These are phyloP conservation scores for Calliphora vomitoria DNA, from an alignment of 2,888 invertebrate species.

Conservation along the genomic window DNA sequence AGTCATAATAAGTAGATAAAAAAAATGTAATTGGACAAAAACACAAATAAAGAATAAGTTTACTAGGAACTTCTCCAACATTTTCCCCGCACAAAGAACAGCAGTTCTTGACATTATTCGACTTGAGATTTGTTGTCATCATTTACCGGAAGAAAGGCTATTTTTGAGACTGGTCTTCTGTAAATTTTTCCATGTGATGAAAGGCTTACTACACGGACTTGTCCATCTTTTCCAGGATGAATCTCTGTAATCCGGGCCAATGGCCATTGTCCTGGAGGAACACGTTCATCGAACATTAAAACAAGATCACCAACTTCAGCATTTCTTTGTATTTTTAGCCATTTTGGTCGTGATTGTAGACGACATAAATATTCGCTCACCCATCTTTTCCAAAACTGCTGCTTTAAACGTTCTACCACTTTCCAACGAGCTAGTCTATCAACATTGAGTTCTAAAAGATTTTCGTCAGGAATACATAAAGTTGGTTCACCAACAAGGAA, in stretches of 20 bases:
- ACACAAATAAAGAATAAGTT: too few relatives aligned
- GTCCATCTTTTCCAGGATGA: neutral
- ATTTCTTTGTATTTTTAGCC: slow-evolving; percentile 24
- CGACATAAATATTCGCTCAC: slow-evolving; percentile 53
- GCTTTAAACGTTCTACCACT: slow-evolving; percentile 57
- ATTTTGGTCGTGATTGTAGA: slow-evolving; percentile 46
- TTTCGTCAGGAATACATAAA: slow-evolving; percentile 14
- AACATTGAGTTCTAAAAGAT: slow-evolving; percentile 13
- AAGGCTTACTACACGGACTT: neutral
- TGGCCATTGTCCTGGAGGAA: neutral
- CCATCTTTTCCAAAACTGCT: slow-evolving; percentile 69
- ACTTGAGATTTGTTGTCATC: neutral
- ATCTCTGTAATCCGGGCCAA: neutral
- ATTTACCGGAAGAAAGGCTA: slow-evolving; percentile 2
- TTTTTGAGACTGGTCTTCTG: neutral
- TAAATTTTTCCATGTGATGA: neutral
- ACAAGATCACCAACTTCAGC: neutral
- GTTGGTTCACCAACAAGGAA: slow-evolving; percentile 45
- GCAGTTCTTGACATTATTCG: neutral
- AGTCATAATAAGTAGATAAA: too few relatives aligned
- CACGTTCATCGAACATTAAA: neutral
- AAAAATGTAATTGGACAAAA: too few relatives aligned
- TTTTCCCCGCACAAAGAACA: neutral
- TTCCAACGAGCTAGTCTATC: slow-evolving; percentile 36
- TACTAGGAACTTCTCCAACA: neutral